These are phyloP conservation scores for Colaptes auratus DNA, from an alignment of 2,113 vertebrate species.

Conservation along the genomic window DNA sequence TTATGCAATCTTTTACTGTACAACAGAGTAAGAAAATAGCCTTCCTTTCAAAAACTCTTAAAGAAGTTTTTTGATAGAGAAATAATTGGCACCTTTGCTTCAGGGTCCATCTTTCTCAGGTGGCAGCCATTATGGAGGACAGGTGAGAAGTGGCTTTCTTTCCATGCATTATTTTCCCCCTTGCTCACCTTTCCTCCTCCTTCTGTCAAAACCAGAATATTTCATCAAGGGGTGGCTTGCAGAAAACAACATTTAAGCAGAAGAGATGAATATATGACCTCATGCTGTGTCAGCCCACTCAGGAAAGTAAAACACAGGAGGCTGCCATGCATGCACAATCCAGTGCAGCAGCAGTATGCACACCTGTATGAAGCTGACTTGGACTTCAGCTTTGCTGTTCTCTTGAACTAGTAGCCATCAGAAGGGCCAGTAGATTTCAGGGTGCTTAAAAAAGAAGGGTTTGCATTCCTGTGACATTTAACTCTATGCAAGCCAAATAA, in stretches of 20 bases:
- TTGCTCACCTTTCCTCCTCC: neutral
- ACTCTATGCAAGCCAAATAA: neutral
- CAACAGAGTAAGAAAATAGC: neutral
- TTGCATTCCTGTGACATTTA: neutral
- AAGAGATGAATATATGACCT: neutral
- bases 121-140: constrained; percentile 42
- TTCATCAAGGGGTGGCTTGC: neutral
- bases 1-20: neutral
- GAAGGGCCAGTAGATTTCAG: neutral
- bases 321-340: neutral
- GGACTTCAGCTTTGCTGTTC: neutral
- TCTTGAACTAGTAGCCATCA: neutral
- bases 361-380: neutral
- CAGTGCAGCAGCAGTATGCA: neutral
- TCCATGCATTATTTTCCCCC: neutral
- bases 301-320: neutral
- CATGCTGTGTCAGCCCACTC: neutral
- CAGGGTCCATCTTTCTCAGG: constrained; percentile 32
- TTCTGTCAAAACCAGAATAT: neutral
- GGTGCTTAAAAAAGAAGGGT: neutral
- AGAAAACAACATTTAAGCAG: neutral
- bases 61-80: neutral
- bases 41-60: neutral
- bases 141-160: constrained; percentile 16
- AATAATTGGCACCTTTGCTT: constrained; percentile 33